Evolutionary conservation across 2,797 vertebrate species (phyloP).

Genomic region (Poecile montanus): DNA sequence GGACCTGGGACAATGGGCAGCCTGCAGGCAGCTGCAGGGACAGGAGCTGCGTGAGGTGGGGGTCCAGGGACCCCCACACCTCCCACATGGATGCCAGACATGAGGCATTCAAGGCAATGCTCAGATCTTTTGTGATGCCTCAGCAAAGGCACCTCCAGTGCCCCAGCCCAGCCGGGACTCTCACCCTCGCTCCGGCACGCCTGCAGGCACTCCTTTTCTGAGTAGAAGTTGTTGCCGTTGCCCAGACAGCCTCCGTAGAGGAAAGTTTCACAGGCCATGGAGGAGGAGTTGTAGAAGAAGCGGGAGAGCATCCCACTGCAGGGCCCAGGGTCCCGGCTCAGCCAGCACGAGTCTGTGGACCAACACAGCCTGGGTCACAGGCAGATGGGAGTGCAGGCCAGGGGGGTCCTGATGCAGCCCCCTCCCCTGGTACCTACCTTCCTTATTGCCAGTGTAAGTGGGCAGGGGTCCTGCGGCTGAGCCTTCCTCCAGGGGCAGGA

Average conservation of each 20-base stretch:
- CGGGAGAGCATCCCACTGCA: conserved; percentile 80
- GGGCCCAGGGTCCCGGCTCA: conserved; percentile 78
- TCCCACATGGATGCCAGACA: neutral
- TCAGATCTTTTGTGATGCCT: neutral
- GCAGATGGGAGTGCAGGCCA: rapidly evolving
- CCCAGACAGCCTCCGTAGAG: conserved; percentile 89
- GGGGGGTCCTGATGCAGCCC: rapidly evolving
- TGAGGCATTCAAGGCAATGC: rapidly evolving
- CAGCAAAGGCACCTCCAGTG: neutral
- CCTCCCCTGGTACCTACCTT: conserved; percentile 62
- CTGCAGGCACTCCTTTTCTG: conserved; percentile 89
- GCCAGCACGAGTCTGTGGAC: conserved; percentile 78
- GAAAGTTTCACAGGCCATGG: conserved; percentile 88
- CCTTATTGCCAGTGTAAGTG: conserved; percentile 44
- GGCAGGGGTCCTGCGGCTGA: conserved; percentile 54
- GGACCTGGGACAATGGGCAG: conserved; percentile 79
- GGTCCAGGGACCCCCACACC: neutral
- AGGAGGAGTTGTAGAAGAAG: conserved; percentile 87
- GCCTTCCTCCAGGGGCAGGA: conserved; percentile 73
- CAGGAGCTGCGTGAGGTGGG: neutral
- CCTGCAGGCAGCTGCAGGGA: conserved; percentile 84
- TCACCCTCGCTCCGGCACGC: conserved; percentile 91
- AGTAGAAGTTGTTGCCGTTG: conserved; percentile 89
- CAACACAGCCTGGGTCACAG: rapidly evolving
- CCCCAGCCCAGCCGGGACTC: rapidly evolving